Evolutionary conservation across 2,113 vertebrate genomes (phyloP).

Genomic region (Saguinus midas): DNA sequence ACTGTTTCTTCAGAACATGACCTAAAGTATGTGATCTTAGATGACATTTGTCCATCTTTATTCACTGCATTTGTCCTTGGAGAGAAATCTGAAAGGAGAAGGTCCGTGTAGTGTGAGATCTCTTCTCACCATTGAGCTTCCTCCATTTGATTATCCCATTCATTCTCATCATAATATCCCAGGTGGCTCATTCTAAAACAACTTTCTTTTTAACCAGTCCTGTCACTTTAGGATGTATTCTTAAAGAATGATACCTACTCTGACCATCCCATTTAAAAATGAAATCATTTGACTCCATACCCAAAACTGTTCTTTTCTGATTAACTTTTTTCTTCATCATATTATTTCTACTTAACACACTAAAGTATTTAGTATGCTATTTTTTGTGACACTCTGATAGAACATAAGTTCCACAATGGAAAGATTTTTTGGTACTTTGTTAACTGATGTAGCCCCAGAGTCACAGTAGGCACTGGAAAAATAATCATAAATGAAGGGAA

Average conservation of each 20-base stretch:
- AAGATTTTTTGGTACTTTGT: constrained; percentile 3
- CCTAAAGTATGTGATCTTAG: too few species aligned
- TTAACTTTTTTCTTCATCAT: background rate
- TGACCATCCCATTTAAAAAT: background rate
- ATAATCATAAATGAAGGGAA: background rate
- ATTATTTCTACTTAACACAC: background rate
- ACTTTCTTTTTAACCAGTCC: background rate
- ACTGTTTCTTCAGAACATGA: background rate
- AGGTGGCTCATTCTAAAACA: background rate
- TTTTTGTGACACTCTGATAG: background rate
- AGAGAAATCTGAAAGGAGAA: background rate
- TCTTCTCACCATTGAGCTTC: background rate
- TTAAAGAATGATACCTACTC: background rate
- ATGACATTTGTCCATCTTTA: background rate
- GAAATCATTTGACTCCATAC: background rate
- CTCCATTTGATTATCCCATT: background rate
- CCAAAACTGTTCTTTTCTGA: background rate
- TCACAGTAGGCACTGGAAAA: background rate
- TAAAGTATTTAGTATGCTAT: background rate
- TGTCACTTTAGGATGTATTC: background rate
- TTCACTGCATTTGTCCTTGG: background rate
- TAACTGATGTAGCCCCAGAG: background rate
- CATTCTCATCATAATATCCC: background rate
- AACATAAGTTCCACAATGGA: background rate
- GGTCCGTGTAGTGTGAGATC: background rate